phyloP scores from a whole-genome alignment of 2,888 invertebrate species.

The Ormyrus labotus region DNA sequence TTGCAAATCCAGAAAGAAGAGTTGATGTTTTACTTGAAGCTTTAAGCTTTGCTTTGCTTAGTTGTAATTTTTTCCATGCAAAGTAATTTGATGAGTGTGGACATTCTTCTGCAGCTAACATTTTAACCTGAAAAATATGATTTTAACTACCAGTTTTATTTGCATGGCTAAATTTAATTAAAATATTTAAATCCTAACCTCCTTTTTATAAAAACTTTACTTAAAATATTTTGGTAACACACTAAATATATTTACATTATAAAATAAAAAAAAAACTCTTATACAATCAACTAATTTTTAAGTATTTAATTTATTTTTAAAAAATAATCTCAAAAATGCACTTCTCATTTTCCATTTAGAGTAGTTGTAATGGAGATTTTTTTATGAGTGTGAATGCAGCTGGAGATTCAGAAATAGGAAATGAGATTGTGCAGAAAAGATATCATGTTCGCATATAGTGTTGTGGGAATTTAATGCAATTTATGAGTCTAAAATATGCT shows the following conservation, averaged over 20 bases:
- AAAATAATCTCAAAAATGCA: too few relatives aligned
- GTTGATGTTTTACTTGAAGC: slow-evolving; percentile 99
- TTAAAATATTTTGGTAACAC: slow-evolving; percentile 12
- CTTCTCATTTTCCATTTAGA: too few relatives aligned
- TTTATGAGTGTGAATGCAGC: slow-evolving; percentile 14
- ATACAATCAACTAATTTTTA: too few relatives aligned
- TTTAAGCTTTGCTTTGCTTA: slow-evolving; percentile 97
- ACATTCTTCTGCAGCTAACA: slow-evolving; percentile 11
- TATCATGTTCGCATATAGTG: too few relatives aligned
- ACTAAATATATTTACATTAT: neutral
- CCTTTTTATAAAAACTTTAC: neutral
- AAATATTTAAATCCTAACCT: slow-evolving; percentile 21
- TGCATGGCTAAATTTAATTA: neutral
- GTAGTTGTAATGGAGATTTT: neutral
- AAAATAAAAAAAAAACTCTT: too few relatives aligned
- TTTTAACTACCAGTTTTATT: neutral
- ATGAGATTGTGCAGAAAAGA: neutral
- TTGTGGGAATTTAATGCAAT: too few relatives aligned
- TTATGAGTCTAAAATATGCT: too few relatives aligned
- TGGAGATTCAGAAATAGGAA: neutral
- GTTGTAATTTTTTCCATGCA: slow-evolving; percentile 93
- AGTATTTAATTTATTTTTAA: too few relatives aligned
- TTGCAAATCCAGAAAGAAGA: slow-evolving; percentile 96
- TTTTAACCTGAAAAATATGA: slow-evolving; percentile 1
- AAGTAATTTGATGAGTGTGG: slow-evolving; percentile 84